These are phyloP conservation scores for Papilio glaucus DNA, from an alignment of 1,140 invertebrate genomes.

Conservation along the genomic window DNA sequence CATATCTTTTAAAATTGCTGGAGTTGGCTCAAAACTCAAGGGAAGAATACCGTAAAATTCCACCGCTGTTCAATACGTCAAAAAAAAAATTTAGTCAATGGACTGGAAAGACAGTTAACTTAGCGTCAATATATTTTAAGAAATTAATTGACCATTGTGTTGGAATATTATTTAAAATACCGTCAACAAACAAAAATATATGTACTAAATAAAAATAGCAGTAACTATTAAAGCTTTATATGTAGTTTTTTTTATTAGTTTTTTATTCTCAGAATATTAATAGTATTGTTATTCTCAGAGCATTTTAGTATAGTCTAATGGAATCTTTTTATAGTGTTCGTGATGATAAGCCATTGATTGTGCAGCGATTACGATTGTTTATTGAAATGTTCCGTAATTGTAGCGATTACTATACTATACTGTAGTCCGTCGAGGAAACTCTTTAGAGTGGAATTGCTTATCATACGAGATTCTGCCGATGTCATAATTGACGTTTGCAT, in stretches of 20 bases:
- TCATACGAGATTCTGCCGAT: conserved; percentile 26
- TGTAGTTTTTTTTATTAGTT: neutral
- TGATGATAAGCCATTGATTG: conserved; percentile 52
- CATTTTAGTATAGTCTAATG: neutral
- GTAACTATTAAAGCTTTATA: neutral
- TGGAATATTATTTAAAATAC: neutral
- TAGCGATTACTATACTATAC: no score
- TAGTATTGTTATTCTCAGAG: neutral
- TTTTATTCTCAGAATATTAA: neutral
- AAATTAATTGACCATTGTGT: neutral
- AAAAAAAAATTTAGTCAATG: no score
- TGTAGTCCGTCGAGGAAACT: conserved; percentile 52
- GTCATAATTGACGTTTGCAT: neutral
- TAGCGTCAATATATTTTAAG: neutral
- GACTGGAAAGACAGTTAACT: neutral
- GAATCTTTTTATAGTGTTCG: conserved; percentile 51
- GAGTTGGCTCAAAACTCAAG: no score
- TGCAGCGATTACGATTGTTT: conserved; percentile 56
- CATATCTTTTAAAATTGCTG: conserved; percentile 42
- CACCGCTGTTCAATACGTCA: neutral
- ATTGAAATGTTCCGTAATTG: conserved; percentile 52
- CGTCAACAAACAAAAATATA: neutral
- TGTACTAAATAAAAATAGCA: neutral
- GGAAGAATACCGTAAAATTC: no score
- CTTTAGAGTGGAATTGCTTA: conserved; percentile 47